Conservation (phyloP, 1,140 invertebrate genomes). For the Habropoda laboriosa region DNA sequence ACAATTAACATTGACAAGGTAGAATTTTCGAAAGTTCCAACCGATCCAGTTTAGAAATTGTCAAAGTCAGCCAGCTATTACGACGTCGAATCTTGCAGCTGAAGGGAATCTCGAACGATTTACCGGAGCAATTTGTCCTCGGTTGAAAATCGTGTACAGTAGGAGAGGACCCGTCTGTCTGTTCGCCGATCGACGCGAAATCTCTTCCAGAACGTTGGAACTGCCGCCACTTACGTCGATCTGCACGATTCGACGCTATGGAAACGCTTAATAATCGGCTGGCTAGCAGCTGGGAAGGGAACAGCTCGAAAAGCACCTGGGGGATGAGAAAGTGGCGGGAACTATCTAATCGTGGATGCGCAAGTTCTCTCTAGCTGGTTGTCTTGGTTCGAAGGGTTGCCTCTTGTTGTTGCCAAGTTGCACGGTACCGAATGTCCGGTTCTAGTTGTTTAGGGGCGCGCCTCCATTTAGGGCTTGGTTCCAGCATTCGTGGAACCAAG, state of each 20-base stretch:
- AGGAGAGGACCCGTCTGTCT: not conserved
- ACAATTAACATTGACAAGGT: no score
- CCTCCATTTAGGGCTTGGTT: not conserved
- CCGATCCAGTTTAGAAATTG: no score
- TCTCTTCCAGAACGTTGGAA: not conserved
- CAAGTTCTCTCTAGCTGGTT: constrained; percentile 38
- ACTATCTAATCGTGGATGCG: constrained; percentile 39
- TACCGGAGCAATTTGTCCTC: constrained; percentile 24
- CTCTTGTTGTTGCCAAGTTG: constrained; percentile 36
- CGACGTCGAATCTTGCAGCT: no score
- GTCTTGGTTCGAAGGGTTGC: not conserved
- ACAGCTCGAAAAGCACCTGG: not conserved
- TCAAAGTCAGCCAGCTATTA: no score
- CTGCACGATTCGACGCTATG: constrained; percentile 26
- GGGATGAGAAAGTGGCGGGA: not conserved
- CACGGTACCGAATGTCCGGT: constrained; percentile 21
- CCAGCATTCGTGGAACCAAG: not conserved
- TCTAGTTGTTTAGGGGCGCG: constrained; percentile 1
- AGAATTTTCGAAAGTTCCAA: no score
- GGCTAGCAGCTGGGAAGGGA: not conserved
- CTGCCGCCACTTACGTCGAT: constrained; percentile 14
- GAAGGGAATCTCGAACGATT: not conserved
- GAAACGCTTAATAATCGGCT: constrained; percentile 51
- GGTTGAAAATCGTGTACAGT: constrained; percentile 25
- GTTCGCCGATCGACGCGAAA: not conserved